These are phyloP conservation scores for Drosophila mojavensis DNA, from an alignment of 1,140 invertebrate genomes.

Conservation along the genomic window DNA sequence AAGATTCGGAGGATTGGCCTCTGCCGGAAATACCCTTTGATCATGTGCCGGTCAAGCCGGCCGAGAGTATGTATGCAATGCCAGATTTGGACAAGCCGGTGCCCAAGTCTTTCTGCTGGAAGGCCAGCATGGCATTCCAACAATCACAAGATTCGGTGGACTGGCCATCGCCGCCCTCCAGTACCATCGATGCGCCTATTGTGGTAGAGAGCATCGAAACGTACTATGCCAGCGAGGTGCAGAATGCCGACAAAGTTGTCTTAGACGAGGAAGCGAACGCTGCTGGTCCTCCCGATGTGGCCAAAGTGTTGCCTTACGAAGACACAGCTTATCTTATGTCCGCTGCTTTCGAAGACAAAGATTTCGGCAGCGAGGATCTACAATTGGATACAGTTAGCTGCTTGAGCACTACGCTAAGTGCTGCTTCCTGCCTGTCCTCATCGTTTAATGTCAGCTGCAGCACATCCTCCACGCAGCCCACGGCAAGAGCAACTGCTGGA, in stretches of 20 bases:
- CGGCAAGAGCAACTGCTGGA: conserved; percentile 31
- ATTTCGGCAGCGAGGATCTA: conserved; percentile 71
- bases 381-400: conserved; percentile 84
- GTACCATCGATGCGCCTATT: conserved; percentile 87
- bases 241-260: conserved; percentile 88
- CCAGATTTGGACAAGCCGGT: conserved; percentile 81
- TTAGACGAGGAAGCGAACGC: conserved; percentile 85
- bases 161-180: conserved; percentile 91
- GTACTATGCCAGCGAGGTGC: conserved; percentile 91
- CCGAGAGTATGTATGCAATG: conserved; percentile 71
- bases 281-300: conserved; percentile 83
- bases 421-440: conserved; percentile 85
- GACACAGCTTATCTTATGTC: conserved; percentile 83
- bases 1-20: conserved; percentile 89
- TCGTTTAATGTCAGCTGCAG: conserved; percentile 80
- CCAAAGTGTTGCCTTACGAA: conserved; percentile 77
- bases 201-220: conserved; percentile 93
- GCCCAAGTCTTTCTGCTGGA: conserved; percentile 83
- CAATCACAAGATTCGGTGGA: conserved; percentile 87
- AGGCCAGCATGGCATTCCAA: conserved; percentile 75
- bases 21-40: conserved; percentile 87
- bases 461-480: conserved; percentile 68
- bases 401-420: conserved; percentile 85
- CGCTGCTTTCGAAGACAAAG: conserved; percentile 72
- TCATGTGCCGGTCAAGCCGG: conserved; percentile 77